phyloP scores from a whole-genome alignment of 2,113 vertebrate species.

The Agapornis roseicollis region DNA sequence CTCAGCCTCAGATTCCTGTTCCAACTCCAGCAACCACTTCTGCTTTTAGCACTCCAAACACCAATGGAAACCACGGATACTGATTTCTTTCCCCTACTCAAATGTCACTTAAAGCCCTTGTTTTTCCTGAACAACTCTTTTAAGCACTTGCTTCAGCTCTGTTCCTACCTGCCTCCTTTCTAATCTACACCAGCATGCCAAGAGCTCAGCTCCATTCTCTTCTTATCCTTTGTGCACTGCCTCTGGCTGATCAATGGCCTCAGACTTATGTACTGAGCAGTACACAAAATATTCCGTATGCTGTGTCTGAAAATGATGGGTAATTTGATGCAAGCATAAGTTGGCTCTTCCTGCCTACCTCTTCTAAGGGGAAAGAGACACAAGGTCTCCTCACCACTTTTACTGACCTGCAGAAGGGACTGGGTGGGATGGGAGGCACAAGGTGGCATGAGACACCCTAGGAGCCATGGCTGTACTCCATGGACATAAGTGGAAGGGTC shows the following conservation, averaged over 20 bases:
- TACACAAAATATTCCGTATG: neutral
- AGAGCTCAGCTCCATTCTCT: neutral
- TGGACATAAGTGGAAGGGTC: neutral
- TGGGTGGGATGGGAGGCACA: neutral
- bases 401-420: neutral
- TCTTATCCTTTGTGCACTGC: neutral
- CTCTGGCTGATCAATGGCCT: neutral
- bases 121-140: neutral
- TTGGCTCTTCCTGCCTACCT: neutral
- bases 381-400: neutral
- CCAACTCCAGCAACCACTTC: slow-evolving; percentile 40
- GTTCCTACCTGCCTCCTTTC: neutral
- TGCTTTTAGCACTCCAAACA: neutral
- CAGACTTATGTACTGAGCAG: neutral
- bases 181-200: neutral
- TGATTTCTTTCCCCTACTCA: neutral
- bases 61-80: neutral
- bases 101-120: neutral
- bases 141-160: neutral
- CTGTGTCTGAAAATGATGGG: neutral
- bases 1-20: slow-evolving; percentile 17
- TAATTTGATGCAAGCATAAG: neutral
- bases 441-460: neutral
- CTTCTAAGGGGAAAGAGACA: neutral
- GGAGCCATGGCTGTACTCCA: neutral